Evolutionary conservation across 2,113 vertebrate genomes (phyloP), one percentile per base, ranked within the genome.

Genomic region (Erinaceus europaeus): DNA sequence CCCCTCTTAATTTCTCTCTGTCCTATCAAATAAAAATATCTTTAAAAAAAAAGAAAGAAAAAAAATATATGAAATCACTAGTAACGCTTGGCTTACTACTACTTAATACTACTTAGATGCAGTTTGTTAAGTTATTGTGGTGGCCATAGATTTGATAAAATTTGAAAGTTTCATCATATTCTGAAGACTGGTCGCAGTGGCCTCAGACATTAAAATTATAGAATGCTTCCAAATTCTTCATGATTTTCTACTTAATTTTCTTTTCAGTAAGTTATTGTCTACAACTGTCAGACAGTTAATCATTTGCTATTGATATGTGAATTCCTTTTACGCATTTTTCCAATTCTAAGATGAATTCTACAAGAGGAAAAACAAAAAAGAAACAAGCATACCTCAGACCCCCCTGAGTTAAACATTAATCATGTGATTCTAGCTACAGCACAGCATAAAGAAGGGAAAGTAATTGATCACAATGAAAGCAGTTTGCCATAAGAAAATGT

Each of bases 401-500:
- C 84, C 42, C 25, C 29, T 27, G 12, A 36, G 62, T 87, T 55
- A 84, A 21, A 46, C 55, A 57, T 87, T 86, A 78, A 76, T 85
- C 50, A 40, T 40, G 25, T 38, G 75, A 48, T 40, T 71, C 62
- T 74, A 79, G 71, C 29, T 32, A 80, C 12, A 40, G 57, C 34
- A 44, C 17, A 34, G 55, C 82, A 48, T 32, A 67, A 29, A 73
- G 44, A 42, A 62, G 32, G 65, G 85, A 65, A 81, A 53, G 53
- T 79, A 75, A 88, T 62, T 89, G 84, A 84, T 93, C 73, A 73
- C 32, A 34, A 21, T 86, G 42, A 73, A 75, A 86, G 80, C 69
- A 72, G 74, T 75, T 91, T 77, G 40, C 42, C 48, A 15, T 71
- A 40, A 64, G 77, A 94, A 75, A 67, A 84, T 71, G 34, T 52